Evolutionary conservation across 1,140 invertebrate genomes (phyloP), one percentile per base, ranked within the genome.

Genomic region (Eulimnadia texana): DNA sequence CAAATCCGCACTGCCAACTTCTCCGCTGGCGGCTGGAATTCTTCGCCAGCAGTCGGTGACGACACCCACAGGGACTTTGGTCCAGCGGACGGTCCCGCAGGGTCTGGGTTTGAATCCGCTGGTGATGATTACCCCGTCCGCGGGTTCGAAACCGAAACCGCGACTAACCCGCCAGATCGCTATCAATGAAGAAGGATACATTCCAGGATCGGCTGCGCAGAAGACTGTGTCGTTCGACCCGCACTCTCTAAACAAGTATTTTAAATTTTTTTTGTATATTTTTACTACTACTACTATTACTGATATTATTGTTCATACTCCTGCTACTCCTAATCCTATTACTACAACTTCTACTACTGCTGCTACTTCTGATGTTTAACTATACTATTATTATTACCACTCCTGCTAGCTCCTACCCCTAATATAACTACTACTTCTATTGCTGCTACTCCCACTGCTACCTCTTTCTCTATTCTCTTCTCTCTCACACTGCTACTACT

Each of bases 101-200:
- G n/a, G 70, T 65, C 9, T 70, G 68, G 33, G 33, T 42, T 51
- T 72, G 27, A 68, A 71, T 2, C 54, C 42, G 49, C 47, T 23
- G 63, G 54, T 23, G 28, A 23, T 27, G 27, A 11, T 59, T 61
- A 58, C 68, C 56, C 63, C 50, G 66, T 19, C 19, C 19, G 24
- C 49, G 20, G 28, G 50, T 24, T 56, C 67, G 0, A 72, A 74
- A 61, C 70, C 72, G 2, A 84, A 85, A 68, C 85, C 85, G 1
- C 77, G 85, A 19, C 72, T 89, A 11, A 86, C 84, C 0, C 77
- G 87, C 3, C 86, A 89, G 70, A 79, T 83, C 60, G 86, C 86
- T 1, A 77, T 87, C 50, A 79, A 81, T 63, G 83, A 84, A 61
- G 82, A 81, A 64, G 67, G 70, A 11, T 55, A 54, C 50, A 42